Evolutionary conservation across 2,888 invertebrate species (phyloP).

Genomic region (Parthenolecanium corni): DNA sequence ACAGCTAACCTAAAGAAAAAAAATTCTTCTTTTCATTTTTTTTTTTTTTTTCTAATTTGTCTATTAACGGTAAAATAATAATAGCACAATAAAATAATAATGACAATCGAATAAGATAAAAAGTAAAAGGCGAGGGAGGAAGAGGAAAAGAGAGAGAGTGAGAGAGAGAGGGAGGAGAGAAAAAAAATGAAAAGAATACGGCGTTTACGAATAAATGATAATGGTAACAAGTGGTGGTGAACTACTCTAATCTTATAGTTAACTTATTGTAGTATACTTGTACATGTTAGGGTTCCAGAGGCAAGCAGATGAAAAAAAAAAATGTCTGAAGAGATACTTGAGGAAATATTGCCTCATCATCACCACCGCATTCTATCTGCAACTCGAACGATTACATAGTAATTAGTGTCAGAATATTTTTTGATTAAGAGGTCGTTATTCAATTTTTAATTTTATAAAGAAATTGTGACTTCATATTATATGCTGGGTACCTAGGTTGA

Average conservation of each 20-base stretch:
- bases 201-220: no score
- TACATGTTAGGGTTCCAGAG: no score
- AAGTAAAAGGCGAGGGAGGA: not conserved
- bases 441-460: conserved; percentile 19
- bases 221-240: no score
- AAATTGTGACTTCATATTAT: conserved; percentile 12
- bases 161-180: not conserved
- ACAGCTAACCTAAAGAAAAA: no score
- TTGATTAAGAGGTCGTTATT: conserved; percentile 29
- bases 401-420: conserved; percentile 29
- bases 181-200: no score
- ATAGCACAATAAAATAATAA: conserved; percentile 13
- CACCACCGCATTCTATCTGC: conserved; percentile 5
- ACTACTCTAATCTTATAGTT: no score
- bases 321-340: conserved; percentile 17
- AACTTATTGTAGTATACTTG: no score
- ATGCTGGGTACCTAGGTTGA: no score
- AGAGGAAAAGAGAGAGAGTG: not conserved
- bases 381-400: conserved; percentile 21
- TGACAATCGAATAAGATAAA: not conserved
- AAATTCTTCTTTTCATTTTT: no score
- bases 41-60: conserved; percentile 14
- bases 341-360: conserved; percentile 26
- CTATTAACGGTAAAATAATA: conserved; percentile 23
- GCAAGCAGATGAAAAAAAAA: not conserved